Conservation (phyloP, 2,113 vertebrate genomes). For the Tyrannus savana region DNA sequence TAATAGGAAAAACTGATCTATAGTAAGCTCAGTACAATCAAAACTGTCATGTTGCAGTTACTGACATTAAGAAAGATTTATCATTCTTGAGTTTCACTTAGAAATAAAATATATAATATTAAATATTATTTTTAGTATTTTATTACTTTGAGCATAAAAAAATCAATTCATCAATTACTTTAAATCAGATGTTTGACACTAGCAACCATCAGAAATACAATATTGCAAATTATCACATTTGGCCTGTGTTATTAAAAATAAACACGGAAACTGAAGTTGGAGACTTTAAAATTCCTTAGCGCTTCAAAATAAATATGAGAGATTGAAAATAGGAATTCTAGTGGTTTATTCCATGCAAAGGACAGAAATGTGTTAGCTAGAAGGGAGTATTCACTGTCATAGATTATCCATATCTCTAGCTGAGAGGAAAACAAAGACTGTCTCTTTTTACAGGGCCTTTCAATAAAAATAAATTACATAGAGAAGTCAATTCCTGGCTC, state of each 20-base stretch:
- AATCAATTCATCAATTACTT: background rate
- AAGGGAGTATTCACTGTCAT: background rate
- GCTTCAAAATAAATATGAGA: background rate
- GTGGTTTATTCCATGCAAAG: background rate
- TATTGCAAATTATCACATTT: background rate
- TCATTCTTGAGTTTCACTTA: background rate
- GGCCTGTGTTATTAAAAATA: background rate
- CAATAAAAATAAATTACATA: background rate
- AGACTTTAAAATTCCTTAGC: background rate
- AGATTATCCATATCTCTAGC: background rate
- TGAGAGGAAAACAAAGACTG: background rate
- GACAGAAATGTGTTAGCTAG: background rate
- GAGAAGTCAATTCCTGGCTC: background rate
- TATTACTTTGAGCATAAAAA: background rate
- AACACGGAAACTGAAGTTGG: background rate
- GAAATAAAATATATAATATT: background rate
- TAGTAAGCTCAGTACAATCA: background rate
- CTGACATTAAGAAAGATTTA: background rate
- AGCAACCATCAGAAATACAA: background rate
- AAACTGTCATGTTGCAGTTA: background rate
- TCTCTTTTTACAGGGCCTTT: background rate
- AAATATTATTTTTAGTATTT: background rate
- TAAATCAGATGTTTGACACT: background rate
- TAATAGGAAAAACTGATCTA: background rate
- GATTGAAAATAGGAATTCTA: background rate